Evolutionary conservation across 2,797 vertebrate species (phyloP).

Genomic region (Vultur gryphus): DNA sequence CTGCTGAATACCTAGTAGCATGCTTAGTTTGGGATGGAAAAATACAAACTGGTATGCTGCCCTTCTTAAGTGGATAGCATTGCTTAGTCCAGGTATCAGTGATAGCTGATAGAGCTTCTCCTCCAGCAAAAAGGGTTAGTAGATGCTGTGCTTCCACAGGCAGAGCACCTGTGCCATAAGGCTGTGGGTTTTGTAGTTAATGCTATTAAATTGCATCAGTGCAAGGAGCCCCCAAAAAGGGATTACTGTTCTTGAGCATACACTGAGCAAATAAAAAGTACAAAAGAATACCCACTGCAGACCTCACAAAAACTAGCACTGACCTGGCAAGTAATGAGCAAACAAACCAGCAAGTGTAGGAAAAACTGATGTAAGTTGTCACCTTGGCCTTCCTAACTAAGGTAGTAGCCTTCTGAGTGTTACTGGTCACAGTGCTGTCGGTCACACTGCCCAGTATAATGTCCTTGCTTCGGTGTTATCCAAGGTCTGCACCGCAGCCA

Average conservation of each 20-base stretch:
- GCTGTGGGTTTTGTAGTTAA: background rate
- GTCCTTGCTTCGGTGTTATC: background rate
- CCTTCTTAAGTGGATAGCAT: background rate
- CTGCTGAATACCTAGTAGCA: background rate
- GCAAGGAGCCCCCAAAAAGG: background rate
- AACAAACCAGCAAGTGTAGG: background rate
- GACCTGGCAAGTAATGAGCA: background rate
- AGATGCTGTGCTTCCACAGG: background rate
- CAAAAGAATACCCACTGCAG: background rate
- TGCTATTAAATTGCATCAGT: background rate
- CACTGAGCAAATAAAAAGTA: background rate
- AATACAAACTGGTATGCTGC: background rate
- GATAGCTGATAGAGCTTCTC: background rate
- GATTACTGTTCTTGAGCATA: background rate
- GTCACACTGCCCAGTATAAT: background rate
- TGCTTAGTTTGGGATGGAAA: background rate
- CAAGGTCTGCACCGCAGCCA: background rate
- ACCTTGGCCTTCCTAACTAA: background rate
- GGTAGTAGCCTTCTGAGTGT: background rate
- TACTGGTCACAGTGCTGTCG: background rate
- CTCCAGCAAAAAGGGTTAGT: background rate
- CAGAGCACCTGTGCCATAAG: background rate
- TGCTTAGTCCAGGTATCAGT: background rate
- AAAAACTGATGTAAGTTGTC: background rate
- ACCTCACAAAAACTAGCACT: background rate